Conservation (phyloP, 2,888 invertebrate genomes). For the Nomada flava region DNA sequence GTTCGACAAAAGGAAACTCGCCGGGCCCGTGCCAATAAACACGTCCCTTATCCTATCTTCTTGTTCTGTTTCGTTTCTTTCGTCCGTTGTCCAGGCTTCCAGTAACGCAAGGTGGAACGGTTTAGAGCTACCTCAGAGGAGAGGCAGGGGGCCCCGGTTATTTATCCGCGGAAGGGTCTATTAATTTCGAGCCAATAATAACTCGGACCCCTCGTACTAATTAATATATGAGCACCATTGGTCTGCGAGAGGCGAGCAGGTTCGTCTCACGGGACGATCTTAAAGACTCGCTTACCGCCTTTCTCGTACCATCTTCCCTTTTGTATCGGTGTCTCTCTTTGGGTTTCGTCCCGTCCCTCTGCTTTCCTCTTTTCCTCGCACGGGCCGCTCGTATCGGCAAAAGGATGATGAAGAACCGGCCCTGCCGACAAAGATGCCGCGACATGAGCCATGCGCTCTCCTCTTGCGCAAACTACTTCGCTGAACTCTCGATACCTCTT, state of each 20-base stretch:
- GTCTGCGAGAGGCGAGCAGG: conserved; percentile 75
- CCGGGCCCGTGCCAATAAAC: conserved; percentile 68
- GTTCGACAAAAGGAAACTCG: conserved; percentile 69
- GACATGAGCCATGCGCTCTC: conserved; percentile 78
- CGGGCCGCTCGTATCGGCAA: conserved; percentile 75
- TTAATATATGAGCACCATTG: conserved; percentile 80
- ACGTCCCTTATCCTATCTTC: conserved; percentile 57
- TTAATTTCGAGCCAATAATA: conserved; percentile 80
- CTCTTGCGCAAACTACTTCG: conserved; percentile 49
- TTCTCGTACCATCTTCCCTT: conserved; percentile 23
- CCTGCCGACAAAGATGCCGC: conserved; percentile 82
- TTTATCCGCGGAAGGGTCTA: conserved; percentile 80
- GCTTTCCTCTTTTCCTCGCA: conserved; percentile 52
- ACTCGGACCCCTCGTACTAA: conserved; percentile 79
- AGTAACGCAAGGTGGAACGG: conserved; percentile 63
- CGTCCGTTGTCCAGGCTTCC: conserved; percentile 28
- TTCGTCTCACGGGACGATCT: conserved; percentile 73
- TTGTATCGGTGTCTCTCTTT: neutral
- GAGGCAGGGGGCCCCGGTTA: conserved; percentile 66
- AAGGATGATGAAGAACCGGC: conserved; percentile 81
- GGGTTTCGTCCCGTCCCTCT: conserved; percentile 28
- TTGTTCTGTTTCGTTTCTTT: conserved; percentile 31
- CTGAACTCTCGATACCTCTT: conserved; percentile 51
- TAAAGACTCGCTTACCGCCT: conserved; percentile 59
- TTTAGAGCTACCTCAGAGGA: conserved; percentile 54